Evolutionary conservation across 2,888 invertebrate genomes (phyloP).

Genomic region (Nomada fabriciana): DNA sequence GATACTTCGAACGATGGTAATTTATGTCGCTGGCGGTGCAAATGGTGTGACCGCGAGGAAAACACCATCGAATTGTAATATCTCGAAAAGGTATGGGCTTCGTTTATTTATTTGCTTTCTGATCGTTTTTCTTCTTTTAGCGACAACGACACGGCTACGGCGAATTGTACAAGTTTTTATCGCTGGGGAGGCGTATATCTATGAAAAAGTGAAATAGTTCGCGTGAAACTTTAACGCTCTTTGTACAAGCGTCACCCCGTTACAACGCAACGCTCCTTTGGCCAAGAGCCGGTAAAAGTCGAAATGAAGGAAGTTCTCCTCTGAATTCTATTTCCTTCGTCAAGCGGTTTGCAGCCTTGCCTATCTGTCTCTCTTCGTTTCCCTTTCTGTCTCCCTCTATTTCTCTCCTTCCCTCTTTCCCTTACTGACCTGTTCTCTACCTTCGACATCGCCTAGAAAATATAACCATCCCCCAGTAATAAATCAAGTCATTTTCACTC

Average conservation of each 20-base stretch:
- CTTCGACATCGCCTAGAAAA: constrained; percentile 5
- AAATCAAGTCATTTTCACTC: constrained; percentile 38
- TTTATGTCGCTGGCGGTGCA: constrained; percentile 6
- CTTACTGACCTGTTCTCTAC: background rate
- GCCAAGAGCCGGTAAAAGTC: constrained; percentile 58
- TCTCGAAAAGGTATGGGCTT: background rate
- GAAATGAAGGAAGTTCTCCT: constrained; percentile 69
- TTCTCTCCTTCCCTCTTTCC: background rate
- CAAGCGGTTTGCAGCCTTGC: constrained; percentile 52
- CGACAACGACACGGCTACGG: background rate
- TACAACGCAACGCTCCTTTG: constrained; percentile 57
- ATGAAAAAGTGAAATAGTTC: constrained; percentile 36
- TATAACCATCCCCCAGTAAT: constrained; percentile 20
- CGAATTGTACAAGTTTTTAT: constrained; percentile 50
- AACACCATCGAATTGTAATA: background rate
- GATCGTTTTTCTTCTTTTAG: background rate
- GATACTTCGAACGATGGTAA: constrained; percentile 12
- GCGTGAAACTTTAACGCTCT: constrained; percentile 49
- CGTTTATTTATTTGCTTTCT: background rate
- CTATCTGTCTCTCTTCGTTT: constrained; percentile 49
- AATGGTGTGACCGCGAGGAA: background rate
- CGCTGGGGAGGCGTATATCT: constrained; percentile 9
- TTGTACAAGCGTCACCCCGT: constrained; percentile 52
- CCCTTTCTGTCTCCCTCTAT: background rate
- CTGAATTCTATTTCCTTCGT: constrained; percentile 69